Evolutionary conservation across 2,113 vertebrate species (phyloP), one percentile per base, ranked within the genome.

Genomic region (Hydrolagus affinis): DNA sequence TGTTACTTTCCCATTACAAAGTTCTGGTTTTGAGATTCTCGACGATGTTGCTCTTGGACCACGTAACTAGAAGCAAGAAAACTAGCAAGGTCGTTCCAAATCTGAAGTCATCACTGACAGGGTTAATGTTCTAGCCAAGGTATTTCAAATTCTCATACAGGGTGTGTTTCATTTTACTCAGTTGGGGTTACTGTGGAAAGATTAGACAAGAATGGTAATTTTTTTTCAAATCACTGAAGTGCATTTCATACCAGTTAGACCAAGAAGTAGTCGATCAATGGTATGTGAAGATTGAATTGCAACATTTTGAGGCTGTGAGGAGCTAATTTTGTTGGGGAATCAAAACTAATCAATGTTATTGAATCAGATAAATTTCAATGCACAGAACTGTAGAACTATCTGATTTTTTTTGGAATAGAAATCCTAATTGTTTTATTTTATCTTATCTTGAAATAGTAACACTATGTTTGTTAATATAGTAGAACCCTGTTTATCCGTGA

Each of bases 291-390:
- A 76, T 57, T 76, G 6, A 56, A 76, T 57, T 57, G 44, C 56
- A 2, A 76, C 56, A 57, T 21, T 76, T 73, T 7, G 23, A 73
- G 28, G 71, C 59, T 76, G 9, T 23, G 44, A 57, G 56, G 7
- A 57, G 44, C 44, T 30, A 19, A 56, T 44, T 2, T 57, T 76
- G 32, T 76, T 73, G 1, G n/a, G 44, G 57, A 19, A 56, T 75
- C 8, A 19, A 19, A 75, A 75, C 19, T 30, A 59, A 57, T 56
- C 57, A 21, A 57, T 19, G 4, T 11, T 72, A 12, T 2, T 8
- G 71, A 76, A 76, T 59, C n/a, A 76, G 11, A 10, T 76, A 2
- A n/a, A 76, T n/a, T 76, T 76, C 56, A 76, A 21, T 76, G 30
- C 15, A 21, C 23, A 1, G 10, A 56, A 76, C 2, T 57, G 32